These are phyloP conservation scores for Vulpes lagopus DNA, from an alignment of 2,113 vertebrate genomes.

Conservation along the genomic window DNA sequence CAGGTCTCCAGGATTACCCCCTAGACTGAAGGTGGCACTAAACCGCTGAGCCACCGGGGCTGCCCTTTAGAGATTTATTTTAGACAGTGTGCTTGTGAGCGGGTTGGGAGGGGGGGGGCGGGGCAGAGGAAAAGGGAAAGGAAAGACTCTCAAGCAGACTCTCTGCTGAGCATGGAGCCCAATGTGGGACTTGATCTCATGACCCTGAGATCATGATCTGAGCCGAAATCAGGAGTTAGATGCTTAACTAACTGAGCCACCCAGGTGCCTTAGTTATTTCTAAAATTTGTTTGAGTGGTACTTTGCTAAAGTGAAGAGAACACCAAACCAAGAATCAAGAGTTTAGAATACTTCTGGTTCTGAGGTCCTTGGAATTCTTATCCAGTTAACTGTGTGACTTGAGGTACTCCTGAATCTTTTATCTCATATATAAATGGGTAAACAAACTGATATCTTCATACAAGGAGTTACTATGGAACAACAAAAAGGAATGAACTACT, in stretches of 20 bases:
- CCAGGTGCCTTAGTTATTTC: neutral
- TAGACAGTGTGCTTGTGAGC: neutral
- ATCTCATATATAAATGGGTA: neutral
- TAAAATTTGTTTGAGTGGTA: neutral
- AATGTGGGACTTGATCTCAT: neutral
- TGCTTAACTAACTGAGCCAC: neutral
- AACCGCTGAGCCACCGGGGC: no score
- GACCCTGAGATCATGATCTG: neutral
- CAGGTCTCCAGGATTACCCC: no score
- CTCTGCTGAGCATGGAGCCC: no score
- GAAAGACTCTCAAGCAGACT: neutral
- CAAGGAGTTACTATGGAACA: neutral
- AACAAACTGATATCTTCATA: neutral
- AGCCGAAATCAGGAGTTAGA: neutral
- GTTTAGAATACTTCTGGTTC: neutral
- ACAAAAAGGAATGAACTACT: neutral
- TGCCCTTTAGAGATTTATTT: neutral
- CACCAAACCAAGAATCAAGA: neutral
- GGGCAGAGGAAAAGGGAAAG: neutral
- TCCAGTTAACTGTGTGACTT: neutral
- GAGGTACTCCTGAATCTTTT: neutral
- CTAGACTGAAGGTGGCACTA: no score
- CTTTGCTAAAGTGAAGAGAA: constrained; percentile 31
- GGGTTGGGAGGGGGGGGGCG: neutral
- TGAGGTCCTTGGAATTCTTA: neutral